Percentiles rank a stretch among this genome's conserved stretches.
phyloP scores from a whole-genome alignment of 2,888 invertebrate genomes.

The Xestia ashworthii region DNA sequence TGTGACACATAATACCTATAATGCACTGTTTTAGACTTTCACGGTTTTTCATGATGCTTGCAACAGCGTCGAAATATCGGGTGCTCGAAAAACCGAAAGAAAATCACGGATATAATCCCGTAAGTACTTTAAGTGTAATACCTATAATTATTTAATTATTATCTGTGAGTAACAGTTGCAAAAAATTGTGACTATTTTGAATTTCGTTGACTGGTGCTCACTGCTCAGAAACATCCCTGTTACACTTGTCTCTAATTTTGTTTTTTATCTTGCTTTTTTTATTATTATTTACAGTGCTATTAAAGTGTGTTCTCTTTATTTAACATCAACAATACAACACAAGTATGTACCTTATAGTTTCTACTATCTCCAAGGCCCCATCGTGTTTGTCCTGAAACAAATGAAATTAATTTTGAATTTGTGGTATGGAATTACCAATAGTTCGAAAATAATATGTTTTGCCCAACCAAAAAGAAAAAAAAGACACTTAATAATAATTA shows the following conservation, averaged over 20 bases:
- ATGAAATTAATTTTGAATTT: slow-evolving; percentile 65
- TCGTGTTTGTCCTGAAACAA: slow-evolving; percentile 96
- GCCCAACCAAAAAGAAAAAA: background rate
- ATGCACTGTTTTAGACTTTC: too few species aligned
- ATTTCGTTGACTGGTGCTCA: background rate
- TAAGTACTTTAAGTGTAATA: too few species aligned
- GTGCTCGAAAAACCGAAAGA: too few species aligned
- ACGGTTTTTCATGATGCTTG: too few species aligned
- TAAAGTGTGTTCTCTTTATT: slow-evolving; percentile 1
- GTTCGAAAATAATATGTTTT: background rate
- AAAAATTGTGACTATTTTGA: background rate
- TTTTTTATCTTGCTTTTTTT: background rate
- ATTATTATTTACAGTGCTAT: slow-evolving; percentile 3
- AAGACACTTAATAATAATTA: background rate
- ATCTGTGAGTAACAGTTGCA: background rate
- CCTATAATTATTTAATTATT: slow-evolving; percentile 10
- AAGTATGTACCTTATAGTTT: slow-evolving; percentile 94
- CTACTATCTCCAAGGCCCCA: slow-evolving; percentile 97
- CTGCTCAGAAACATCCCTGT: background rate
- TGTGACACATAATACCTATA: background rate
- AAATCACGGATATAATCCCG: too few species aligned
- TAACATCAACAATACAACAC: slow-evolving; percentile 19
- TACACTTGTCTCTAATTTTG: background rate
- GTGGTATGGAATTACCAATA: background rate
- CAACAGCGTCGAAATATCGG: too few species aligned